Conservation (phyloP, 1,140 invertebrate genomes). For the Magallana ariakensis region DNA sequence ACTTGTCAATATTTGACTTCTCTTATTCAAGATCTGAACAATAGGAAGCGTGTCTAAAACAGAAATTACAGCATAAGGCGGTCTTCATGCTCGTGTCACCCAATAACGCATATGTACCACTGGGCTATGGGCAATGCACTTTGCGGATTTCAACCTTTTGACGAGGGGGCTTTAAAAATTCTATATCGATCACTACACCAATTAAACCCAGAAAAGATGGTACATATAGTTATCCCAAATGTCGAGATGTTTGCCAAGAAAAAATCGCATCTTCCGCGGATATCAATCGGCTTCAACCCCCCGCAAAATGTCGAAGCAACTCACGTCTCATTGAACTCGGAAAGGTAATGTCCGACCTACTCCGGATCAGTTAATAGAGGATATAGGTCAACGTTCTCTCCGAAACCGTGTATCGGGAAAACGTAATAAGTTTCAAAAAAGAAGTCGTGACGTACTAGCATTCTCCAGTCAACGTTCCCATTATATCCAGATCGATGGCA, state of each 20-base stretch:
- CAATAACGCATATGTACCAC: neutral
- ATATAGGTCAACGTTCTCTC: constrained; percentile 20
- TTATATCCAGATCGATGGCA: constrained; percentile 19
- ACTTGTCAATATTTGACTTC: constrained; percentile 29
- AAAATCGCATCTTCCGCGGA: neutral
- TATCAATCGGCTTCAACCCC: neutral
- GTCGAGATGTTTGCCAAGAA: constrained; percentile 23
- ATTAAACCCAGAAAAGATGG: constrained; percentile 8
- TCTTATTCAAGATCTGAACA: neutral
- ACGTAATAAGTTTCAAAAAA: constrained; percentile 22
- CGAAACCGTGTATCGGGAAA: constrained; percentile 28
- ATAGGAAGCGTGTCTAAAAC: neutral
- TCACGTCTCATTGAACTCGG: neutral
- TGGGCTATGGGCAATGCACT: constrained; percentile 16
- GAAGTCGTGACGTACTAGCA: constrained; percentile 15
- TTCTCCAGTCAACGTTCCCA: constrained; percentile 30
- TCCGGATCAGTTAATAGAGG: constrained; percentile 28
- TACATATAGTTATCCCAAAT: neutral
- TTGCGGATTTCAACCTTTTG: constrained; percentile 22
- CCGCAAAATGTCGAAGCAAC: neutral
- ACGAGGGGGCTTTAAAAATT: neutral
- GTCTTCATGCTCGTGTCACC: neutral
- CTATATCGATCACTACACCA: neutral
- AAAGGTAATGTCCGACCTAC: constrained; percentile 30
- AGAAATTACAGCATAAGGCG: neutral